A percentile compares a stretch with the other conserved stretches of the same genome.
Conservation (phyloP, 1,140 invertebrate genomes). For the Alviniconcha marisindica region DNA sequence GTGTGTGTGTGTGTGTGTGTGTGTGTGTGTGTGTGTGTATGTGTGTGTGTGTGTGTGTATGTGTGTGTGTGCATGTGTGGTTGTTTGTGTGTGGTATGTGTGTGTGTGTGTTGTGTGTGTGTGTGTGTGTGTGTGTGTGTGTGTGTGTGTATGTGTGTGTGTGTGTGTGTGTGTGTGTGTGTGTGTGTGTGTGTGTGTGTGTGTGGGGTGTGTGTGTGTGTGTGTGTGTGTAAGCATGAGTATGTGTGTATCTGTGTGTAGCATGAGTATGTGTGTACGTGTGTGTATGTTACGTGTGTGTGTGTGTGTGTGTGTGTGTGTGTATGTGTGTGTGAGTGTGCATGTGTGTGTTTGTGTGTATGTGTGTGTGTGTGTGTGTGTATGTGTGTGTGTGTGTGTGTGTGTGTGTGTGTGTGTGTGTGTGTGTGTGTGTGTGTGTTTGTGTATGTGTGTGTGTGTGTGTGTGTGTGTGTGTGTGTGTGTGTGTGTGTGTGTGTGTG, state of each 20-base stretch:
- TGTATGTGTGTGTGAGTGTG: neutral
- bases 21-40: neutral
- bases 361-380: neutral
- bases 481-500: slow-evolving; percentile 29
- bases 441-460: slow-evolving; percentile 16
- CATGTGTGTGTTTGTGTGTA: neutral
- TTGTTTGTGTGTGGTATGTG: neutral
- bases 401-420: slow-evolving; percentile 5
- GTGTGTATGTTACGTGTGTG: too few species aligned
- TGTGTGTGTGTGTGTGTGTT: slow-evolving; percentile 1
- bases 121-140: neutral
- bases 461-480: slow-evolving; percentile 24
- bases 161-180: slow-evolving; percentile 2
- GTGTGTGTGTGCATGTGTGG: neutral
- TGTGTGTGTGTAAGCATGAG: slow-evolving; percentile 21
- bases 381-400: neutral
- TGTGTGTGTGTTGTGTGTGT: neutral
- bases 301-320: neutral
- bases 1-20: slow-evolving; percentile 39
- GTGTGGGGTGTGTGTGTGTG: neutral
- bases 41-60: neutral
- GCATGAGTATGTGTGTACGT: neutral
- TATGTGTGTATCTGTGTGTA: slow-evolving; percentile 29
- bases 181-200: slow-evolving; percentile 31
- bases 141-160: neutral